Percentiles rank a stretch among this genome's conserved stretches.
phyloP scores from a whole-genome alignment of 1,140 invertebrate species.

The Philotrypesis tridentata region DNA sequence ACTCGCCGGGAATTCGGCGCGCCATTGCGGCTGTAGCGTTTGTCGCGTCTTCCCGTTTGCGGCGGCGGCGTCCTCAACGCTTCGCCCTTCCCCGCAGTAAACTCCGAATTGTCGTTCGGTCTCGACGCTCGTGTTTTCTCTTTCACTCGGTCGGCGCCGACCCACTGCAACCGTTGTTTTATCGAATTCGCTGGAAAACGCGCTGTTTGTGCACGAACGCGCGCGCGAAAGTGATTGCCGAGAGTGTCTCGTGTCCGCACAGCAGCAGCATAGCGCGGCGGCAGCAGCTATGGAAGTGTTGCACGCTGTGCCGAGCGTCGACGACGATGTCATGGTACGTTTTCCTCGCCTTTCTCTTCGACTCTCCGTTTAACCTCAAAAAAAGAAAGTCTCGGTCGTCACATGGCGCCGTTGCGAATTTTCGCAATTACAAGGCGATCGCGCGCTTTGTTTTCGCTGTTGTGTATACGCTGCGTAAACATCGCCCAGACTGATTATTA shows the following conservation, averaged over 20 bases:
- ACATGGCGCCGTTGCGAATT: not conserved
- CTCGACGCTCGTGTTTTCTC: not conserved
- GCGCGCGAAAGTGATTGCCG: not conserved
- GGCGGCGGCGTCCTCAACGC: constrained; percentile 3
- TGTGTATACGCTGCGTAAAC: constrained; percentile 14
- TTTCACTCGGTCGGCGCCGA: too few relatives aligned
- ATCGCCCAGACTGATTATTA: not conserved
- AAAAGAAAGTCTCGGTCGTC: not conserved
- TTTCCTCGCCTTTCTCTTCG: not conserved
- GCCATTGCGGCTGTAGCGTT: constrained; percentile 35
- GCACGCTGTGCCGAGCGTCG: not conserved
- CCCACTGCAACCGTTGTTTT: too few relatives aligned
- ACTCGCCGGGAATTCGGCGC: constrained; percentile 22
- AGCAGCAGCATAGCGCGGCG: too few relatives aligned
- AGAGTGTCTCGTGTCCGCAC: not conserved
- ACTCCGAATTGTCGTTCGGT: not conserved
- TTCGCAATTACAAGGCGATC: not conserved
- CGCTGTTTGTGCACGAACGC: not conserved
- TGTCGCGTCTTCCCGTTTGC: constrained; percentile 23
- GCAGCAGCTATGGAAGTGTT: not conserved
- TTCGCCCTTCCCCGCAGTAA: constrained; percentile 8
- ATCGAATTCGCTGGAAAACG: not conserved
- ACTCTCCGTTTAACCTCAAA: not conserved
- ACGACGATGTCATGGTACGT: not conserved
- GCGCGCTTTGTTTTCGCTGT: not conserved